Evolutionary conservation across 2,888 invertebrate genomes (phyloP).

Genomic region (Empis livida): DNA sequence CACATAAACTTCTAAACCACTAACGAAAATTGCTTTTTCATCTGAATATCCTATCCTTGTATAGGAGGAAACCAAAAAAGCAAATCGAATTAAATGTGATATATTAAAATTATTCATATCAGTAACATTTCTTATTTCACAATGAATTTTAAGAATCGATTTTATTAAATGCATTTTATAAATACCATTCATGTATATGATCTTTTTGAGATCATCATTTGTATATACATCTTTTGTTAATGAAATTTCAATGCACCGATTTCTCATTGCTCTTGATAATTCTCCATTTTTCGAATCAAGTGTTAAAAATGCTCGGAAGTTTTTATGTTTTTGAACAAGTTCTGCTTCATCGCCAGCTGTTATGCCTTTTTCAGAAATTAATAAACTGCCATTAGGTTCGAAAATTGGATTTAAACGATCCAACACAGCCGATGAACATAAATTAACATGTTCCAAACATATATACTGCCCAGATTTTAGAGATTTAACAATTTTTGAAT

Average conservation of each 20-base stretch:
- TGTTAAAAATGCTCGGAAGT: slow-evolving; percentile 88
- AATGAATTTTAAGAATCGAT: slow-evolving; percentile 39
- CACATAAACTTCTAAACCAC: slow-evolving; percentile 34
- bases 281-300: slow-evolving; percentile 94
- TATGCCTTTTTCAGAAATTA: slow-evolving; percentile 84
- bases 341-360: slow-evolving; percentile 52
- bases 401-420: slow-evolving; percentile 92
- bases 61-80: slow-evolving; percentile 29
- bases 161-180: slow-evolving; percentile 31
- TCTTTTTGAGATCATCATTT: slow-evolving; percentile 39
- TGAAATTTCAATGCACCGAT: slow-evolving; percentile 84
- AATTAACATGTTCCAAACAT: slow-evolving; percentile 82
- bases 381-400: slow-evolving; percentile 82
- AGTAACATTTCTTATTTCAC: slow-evolving; percentile 21
- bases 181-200: slow-evolving; percentile 41
- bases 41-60: slow-evolving; percentile 25
- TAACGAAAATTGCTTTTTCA: slow-evolving; percentile 27
- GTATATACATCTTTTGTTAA: slow-evolving; percentile 32
- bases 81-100: slow-evolving; percentile 29
- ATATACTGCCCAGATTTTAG: slow-evolving; percentile 73
- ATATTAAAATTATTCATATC: slow-evolving; percentile 30
- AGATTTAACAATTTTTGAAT: slow-evolving; percentile 76
- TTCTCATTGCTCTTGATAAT: slow-evolving; percentile 96
- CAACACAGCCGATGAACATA: slow-evolving; percentile 91
- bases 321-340: slow-evolving; percentile 67